Percentiles rank a stretch among this genome's conserved stretches.
phyloP scores from a whole-genome alignment of 2,113 vertebrate species.

The Coturnix japonica region DNA sequence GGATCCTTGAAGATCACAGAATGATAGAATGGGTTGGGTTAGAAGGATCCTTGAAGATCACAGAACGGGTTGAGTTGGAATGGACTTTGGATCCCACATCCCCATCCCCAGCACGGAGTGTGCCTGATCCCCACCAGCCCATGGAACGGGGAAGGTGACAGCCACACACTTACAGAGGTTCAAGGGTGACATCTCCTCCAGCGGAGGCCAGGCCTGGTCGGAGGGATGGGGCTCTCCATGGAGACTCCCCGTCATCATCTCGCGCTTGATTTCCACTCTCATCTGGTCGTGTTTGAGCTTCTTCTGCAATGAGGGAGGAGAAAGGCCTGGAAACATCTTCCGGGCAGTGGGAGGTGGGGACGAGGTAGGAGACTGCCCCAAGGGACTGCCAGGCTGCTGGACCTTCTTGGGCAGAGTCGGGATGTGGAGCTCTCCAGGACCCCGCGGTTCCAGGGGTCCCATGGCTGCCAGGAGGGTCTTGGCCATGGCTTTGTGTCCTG shows the following conservation, averaged over 20 bases:
- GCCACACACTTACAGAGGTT: slow-evolving; percentile 77
- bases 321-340: slow-evolving; percentile 79
- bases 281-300: slow-evolving; percentile 80
- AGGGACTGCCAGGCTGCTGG: slow-evolving; percentile 69
- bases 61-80: no score
- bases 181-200: slow-evolving; percentile 78
- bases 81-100: not conserved
- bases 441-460: slow-evolving; percentile 69
- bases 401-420: slow-evolving; percentile 73
- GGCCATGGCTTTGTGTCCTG: slow-evolving; percentile 65
- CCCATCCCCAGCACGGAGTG: not conserved
- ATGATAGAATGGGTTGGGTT: no score
- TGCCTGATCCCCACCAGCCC: rapidly evolving
- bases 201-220: slow-evolving; percentile 73
- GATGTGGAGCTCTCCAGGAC: slow-evolving; percentile 71
- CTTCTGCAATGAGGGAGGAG: slow-evolving; percentile 73
- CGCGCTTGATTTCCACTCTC: slow-evolving; percentile 79
- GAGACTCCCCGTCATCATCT: slow-evolving; percentile 76
- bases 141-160: rapidly evolving
- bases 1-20: not conserved
- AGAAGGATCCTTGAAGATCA: no score
- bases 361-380: slow-evolving; percentile 75
- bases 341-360: slow-evolving; percentile 80
- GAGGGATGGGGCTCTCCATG: slow-evolving; percentile 73
- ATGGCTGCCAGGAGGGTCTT: slow-evolving; percentile 58